Evolutionary conservation across 2,113 vertebrate genomes (phyloP).

Genomic region (Mandrillus leucophaeus): DNA sequence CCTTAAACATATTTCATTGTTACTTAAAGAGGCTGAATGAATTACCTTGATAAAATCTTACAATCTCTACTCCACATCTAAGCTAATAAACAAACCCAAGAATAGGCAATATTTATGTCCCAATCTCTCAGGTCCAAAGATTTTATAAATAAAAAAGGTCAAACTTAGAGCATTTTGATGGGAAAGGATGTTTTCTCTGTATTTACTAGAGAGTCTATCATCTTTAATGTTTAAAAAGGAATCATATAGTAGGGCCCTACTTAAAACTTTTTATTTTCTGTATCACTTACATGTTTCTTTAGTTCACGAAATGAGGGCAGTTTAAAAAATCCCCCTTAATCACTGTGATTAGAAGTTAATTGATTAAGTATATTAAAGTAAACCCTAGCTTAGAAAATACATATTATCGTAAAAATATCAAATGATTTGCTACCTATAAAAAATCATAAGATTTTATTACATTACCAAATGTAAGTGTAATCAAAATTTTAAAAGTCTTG

Average conservation of each 20-base stretch:
- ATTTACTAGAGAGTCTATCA: background rate
- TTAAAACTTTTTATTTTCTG: conserved; percentile 39
- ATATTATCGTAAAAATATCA: background rate
- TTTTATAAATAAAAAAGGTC: conserved; percentile 7
- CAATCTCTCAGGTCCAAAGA: background rate
- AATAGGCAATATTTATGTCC: background rate
- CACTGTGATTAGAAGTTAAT: background rate
- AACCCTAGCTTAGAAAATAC: conserved; percentile 27
- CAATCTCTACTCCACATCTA: conserved; percentile 7
- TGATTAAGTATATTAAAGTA: background rate
- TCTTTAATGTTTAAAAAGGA: conserved; percentile 42
- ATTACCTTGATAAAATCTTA: conserved; percentile 48
- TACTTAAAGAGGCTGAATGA: background rate
- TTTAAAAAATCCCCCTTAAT: conserved; percentile 23
- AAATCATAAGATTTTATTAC: background rate
- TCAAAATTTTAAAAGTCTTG: conserved; percentile 15
- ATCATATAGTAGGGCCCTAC: background rate
- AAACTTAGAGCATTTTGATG: background rate
- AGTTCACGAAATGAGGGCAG: conserved; percentile 23
- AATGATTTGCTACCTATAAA: conserved; percentile 35
- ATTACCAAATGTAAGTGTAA: background rate
- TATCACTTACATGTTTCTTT: background rate
- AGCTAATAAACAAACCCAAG: background rate
- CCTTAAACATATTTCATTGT: conserved; percentile 4
- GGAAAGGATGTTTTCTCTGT: background rate